These are phyloP conservation scores for Harpagifer antarcticus DNA, from an alignment of 2,797 vertebrate genomes.

Conservation along the genomic window DNA sequence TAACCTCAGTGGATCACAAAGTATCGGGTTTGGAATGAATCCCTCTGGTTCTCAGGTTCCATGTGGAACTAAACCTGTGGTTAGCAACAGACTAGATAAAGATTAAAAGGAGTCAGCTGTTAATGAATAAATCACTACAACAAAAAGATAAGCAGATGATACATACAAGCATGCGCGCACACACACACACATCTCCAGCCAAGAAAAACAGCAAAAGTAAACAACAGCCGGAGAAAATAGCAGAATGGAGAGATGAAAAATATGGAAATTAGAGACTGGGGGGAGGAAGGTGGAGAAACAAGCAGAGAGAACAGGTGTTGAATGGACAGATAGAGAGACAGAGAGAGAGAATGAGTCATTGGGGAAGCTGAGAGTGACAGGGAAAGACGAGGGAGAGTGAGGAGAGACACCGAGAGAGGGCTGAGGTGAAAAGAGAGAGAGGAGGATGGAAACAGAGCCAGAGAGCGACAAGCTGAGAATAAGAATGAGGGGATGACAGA, in stretches of 20 bases:
- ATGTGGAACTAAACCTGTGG: too few species aligned
- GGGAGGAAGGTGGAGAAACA: slow-evolving; percentile 20
- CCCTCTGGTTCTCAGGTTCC: too few species aligned
- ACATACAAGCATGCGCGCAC: too few species aligned
- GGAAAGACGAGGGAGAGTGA: slow-evolving; percentile 22
- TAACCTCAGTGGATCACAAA: too few species aligned
- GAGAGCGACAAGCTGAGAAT: slow-evolving; percentile 20
- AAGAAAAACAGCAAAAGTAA: background rate
- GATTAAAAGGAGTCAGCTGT: too few species aligned
- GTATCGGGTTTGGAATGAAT: too few species aligned
- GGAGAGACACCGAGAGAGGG: background rate
- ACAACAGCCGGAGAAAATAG: slow-evolving; percentile 21
- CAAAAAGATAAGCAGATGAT: too few species aligned
- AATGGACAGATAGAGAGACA: slow-evolving; percentile 56
- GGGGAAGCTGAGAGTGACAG: slow-evolving; percentile 37
- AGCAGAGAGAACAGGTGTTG: slow-evolving; percentile 54
- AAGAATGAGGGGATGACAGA: slow-evolving; percentile 26
- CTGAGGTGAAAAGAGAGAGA: slow-evolving; percentile 10
- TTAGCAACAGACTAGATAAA: too few species aligned
- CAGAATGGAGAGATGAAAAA: slow-evolving; percentile 16
- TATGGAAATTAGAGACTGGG: slow-evolving; percentile 24
- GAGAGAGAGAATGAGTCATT: slow-evolving; percentile 31
- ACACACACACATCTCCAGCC: background rate
- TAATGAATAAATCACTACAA: too few species aligned
- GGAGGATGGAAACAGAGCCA: background rate